Evolutionary conservation across 2,113 vertebrate genomes (phyloP).

Genomic region (Eptatretus burgeri): DNA sequence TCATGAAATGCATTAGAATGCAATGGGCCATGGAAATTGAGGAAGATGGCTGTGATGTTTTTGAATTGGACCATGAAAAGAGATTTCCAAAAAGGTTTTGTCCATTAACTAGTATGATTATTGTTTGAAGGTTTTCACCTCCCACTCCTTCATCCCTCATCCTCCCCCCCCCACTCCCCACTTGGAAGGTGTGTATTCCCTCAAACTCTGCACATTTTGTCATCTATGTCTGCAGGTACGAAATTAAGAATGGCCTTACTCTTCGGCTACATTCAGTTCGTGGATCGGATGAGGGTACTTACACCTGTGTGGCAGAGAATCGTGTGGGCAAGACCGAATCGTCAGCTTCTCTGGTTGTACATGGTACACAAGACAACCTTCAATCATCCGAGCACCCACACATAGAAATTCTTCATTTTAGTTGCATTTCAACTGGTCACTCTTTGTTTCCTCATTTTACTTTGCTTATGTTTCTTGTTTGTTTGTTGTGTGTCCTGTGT

Average conservation of each 20-base stretch:
- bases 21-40: no score
- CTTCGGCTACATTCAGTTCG: conserved; percentile 58
- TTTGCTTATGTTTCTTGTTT: background rate
- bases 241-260: conserved; percentile 77
- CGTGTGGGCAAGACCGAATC: conserved; percentile 76
- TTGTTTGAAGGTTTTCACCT: no score
- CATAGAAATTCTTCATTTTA: background rate
- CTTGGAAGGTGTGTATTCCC: no score
- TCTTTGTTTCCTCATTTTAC: background rate
- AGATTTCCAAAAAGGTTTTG: no score
- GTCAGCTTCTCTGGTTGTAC: conserved; percentile 54
- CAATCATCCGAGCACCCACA: background rate
- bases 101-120: no score
- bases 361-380: conserved; percentile 30
- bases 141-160: no score
- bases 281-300: conserved; percentile 49
- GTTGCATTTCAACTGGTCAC: background rate
- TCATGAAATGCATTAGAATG: no score
- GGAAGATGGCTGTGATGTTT: no score
- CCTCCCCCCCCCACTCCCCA: no score
- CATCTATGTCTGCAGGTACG: conserved; percentile 27
- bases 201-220: no score
- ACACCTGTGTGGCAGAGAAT: conserved; percentile 66
- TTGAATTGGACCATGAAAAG: no score
- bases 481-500: background rate